Evolutionary conservation across 2,797 vertebrate genomes (phyloP), one percentile per base, ranked within the genome.

Genomic region (Oreonectes daqikongensis): DNA sequence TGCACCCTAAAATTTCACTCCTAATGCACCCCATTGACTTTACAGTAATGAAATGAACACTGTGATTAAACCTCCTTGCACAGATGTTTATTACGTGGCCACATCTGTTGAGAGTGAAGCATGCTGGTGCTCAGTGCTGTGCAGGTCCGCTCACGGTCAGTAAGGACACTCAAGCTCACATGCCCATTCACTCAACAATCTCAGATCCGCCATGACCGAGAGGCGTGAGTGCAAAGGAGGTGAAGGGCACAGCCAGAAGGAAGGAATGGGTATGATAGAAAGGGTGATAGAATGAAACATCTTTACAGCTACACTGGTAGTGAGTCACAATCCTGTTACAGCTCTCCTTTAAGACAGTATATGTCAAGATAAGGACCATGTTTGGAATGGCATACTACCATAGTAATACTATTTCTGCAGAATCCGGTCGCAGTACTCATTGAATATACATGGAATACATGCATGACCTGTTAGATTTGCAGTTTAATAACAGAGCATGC

Each of bases 161-260:
- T 48, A 44, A 69, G 68, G 66, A 77, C 55, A 69, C 30, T 69
- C 73, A 67, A 42, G 61, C 46, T 69, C 55, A 66, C 69, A 78
- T 73, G 77, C 78, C 57, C 78, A 65, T 80, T 81, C 81, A 69
- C 76, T 73, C 70, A 77, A 76, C 73, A 69, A 55, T 24, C 52
- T 60, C 60, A 81, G 74, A 70, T 9, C 57, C 67, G 82, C 68
- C 61, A 26, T 79, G 35, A 77, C 22, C 75, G 75, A 26, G 84
- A 88, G 87, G 84, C 72, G 85, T 78, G 84, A 86, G 87, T 80
- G 32, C 46, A 26, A 18, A 5, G 80, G 83, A 22, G 87, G 85
- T 70, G 84, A 84, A 79, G 72, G 74, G 85, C 63, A 84, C 87
- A 87, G 65, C 81, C 83, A 55, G 83, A 87, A 84, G 44, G 64